Conservation (phyloP, 2,113 vertebrate genomes). For the Gavialis gangeticus region DNA sequence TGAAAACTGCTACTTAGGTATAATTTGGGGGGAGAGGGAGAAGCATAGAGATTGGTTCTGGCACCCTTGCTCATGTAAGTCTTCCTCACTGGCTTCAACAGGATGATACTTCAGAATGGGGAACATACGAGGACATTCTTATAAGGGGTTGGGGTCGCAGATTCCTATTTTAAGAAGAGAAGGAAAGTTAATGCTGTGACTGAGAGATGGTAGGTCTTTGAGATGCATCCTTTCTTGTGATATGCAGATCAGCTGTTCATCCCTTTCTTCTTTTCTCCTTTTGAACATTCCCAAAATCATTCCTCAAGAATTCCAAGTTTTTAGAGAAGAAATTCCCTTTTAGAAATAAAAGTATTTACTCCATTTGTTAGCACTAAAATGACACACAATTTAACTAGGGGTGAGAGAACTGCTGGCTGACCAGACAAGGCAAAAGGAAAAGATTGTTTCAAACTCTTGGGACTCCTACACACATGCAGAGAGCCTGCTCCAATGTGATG, state of each 20-base stretch:
- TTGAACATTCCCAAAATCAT: background rate
- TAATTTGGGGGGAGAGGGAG: background rate
- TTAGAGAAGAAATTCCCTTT: background rate
- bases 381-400: background rate
- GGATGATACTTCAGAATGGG: background rate
- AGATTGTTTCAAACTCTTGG: background rate
- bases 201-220: background rate
- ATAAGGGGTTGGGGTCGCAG: no score
- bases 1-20: background rate
- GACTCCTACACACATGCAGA: background rate
- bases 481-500: no score
- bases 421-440: background rate
- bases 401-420: background rate
- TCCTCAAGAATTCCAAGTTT: background rate
- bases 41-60: background rate
- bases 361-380: background rate
- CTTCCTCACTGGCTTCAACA: background rate
- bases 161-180: no score
- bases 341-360: background rate
- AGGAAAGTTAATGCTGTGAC: fast-evolving
- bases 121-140: no score
- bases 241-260: no score
- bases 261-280: background rate
- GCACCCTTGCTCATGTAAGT: background rate
- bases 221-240: background rate